Percentiles rank a stretch among this genome's conserved stretches.
Evolutionary conservation across 1,140 invertebrate genomes (phyloP).

Genomic region (Polyergus mexicanus): DNA sequence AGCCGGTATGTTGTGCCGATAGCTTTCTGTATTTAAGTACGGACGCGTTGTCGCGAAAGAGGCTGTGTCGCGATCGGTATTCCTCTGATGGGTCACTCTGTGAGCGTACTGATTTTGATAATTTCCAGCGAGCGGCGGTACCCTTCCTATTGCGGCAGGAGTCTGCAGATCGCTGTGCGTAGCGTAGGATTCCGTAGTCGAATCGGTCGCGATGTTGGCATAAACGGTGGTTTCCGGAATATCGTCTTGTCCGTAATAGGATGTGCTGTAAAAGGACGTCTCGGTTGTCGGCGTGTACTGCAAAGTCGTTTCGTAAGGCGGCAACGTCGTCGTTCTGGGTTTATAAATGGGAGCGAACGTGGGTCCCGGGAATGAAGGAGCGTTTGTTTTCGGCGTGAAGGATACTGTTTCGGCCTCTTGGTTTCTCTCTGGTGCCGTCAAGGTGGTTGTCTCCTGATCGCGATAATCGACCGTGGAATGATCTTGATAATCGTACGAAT

Average conservation of each 20-base stretch:
- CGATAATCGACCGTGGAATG: slow-evolving; percentile 54
- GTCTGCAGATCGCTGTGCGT: slow-evolving; percentile 58
- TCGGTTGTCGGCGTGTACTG: slow-evolving; percentile 63
- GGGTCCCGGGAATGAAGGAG: slow-evolving; percentile 77
- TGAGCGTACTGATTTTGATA: slow-evolving; percentile 27
- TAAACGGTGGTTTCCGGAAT: slow-evolving; percentile 45
- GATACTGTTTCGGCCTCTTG: slow-evolving; percentile 49
- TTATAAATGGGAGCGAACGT: slow-evolving; percentile 83
- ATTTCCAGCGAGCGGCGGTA: slow-evolving; percentile 36
- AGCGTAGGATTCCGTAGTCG: slow-evolving; percentile 30
- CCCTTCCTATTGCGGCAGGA: slow-evolving; percentile 14
- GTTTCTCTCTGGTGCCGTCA: slow-evolving; percentile 4
- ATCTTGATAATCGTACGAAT: slow-evolving; percentile 55
- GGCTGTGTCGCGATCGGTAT: neutral
- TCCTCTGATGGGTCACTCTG: slow-evolving; percentile 16
- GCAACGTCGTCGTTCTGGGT: slow-evolving; percentile 75
- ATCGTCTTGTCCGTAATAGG: slow-evolving; percentile 42
- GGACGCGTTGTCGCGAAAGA: slow-evolving; percentile 54
- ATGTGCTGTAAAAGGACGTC: slow-evolving; percentile 48
- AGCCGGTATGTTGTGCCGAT: slow-evolving; percentile 46
- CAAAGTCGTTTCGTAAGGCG: slow-evolving; percentile 66
- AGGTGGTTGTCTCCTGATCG: slow-evolving; percentile 53
- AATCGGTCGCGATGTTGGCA: neutral
- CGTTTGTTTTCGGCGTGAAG: slow-evolving; percentile 58
- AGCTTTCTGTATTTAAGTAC: slow-evolving; percentile 61